Base-by-base conservation (phyloP, 2,888 invertebrate genomes). In the Trilocha varians region DNA sequence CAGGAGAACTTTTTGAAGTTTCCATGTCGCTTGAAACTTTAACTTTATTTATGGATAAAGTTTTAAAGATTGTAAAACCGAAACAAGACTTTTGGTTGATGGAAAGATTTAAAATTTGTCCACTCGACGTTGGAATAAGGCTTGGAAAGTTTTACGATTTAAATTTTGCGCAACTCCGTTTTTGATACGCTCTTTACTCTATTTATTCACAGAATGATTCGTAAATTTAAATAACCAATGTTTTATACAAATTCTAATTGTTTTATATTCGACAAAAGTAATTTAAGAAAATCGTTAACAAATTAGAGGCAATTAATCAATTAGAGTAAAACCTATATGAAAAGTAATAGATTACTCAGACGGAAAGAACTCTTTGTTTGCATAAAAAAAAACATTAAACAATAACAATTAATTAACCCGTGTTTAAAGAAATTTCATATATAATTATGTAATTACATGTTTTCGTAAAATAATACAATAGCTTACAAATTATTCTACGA, bases 11-110 rank as follows among this genome's bases (percentile, higher is more conserved):
- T 53, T 55, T 54, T 37, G 54, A 54, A 44, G 50, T 52, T 52
- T 51, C 53, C 65, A 65, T 70, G 46, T 53, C 50, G 39, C 13
- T 43, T 36, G 43, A 45, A 42, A 47, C 50, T 32, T 49, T 41
- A 16, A 40, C 49, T 46, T 49, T 52, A 47, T 50, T 53, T 51
- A 59, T 49, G 47, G 38, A 39, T 8, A 39, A 57, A 58, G 43
- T 57, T 62, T 55, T 41, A 48, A 49, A 59, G 43, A 53, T 47
- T 39, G 43, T 47, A 37, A 51, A 47, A 44, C 46, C 34, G 37
- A 40, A 40, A 40, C 34, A 37, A 16, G 36, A 39, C 36, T 48
- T 48, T 41, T 41, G 38, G 39, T 47, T 47, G 41, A 34, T 16
- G 25, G 25, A 25, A 25, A 25, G 25, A 25, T 25, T 25, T 25